Evolutionary conservation across 2,888 invertebrate species (phyloP), one percentile per base, ranked within the genome.

Genomic region (Ormyrus nitidulus): DNA sequence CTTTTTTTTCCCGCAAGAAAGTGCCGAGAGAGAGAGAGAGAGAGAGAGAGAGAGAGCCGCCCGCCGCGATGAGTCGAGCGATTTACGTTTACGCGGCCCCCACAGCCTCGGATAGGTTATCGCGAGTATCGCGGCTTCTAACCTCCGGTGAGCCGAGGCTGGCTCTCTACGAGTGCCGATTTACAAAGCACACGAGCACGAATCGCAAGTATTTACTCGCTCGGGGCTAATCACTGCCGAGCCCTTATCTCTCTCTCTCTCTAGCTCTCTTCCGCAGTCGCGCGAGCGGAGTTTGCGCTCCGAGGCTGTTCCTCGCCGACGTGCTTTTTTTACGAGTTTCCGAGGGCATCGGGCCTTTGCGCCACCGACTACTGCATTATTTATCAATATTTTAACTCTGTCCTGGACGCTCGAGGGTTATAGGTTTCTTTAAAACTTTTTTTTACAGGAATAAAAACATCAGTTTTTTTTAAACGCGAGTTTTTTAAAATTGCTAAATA

Each of bases 181-280:
- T 34, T 11, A 6, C 62, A 58, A 34, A 11, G 19, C 48, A 13
- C 64, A 19, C 64, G 54, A 49, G 68, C 88, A 86, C 84, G 34
- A 84, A 87, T 89, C 86, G 86, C 86, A 86, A 85, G 87, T 89
- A 89, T 89, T 88, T 88, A 88, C 89, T 87, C 86, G 86, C 86
- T 85, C 85, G 48, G 46, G 65, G 87, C 86, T 89, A 89, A 89
- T 89, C 89, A 85, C 86, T 84, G 83, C 82, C 51, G 46, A 53
- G 19, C 46, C 44, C 70, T 58, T 70, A 69, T 70, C 65, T 68
- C 34, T 11, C 65, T 5, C 65, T 19, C 56, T 10, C 71, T 68
- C 58, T 56, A 34, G 49, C 61, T 46, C 72, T 59, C 34, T 10
- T 34, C 34, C 34, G 34, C 34, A 34, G 34, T 34, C 34, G 34